Evolutionary conservation across 1,140 invertebrate genomes (phyloP).

Genomic region (Acromyrmex charruanus): DNA sequence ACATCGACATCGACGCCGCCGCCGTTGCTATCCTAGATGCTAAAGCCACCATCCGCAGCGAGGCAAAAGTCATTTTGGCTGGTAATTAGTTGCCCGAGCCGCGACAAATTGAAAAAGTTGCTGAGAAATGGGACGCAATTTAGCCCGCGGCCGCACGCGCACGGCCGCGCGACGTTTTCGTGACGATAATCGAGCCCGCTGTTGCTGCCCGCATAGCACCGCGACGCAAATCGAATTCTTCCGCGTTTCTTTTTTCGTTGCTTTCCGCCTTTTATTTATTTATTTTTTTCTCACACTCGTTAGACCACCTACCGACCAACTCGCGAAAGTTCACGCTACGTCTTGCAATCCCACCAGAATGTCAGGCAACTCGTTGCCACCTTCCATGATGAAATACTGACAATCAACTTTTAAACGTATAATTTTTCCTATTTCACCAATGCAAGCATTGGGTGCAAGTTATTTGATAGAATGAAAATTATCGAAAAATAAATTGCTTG

Average conservation of each 20-base stretch:
- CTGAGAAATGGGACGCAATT: slow-evolving; percentile 85
- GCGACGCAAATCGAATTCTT: slow-evolving; percentile 71
- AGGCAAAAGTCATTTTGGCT: slow-evolving; percentile 82
- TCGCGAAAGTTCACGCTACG: slow-evolving; percentile 55
- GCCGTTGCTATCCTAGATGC: slow-evolving; percentile 7
- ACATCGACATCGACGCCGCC: neutral
- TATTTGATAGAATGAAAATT: slow-evolving; percentile 9
- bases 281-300: slow-evolving; percentile 20
- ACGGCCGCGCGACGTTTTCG: slow-evolving; percentile 55
- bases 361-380: slow-evolving; percentile 18
- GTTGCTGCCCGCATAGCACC: slow-evolving; percentile 35
- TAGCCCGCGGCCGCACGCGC: slow-evolving; percentile 74
- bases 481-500: neutral
- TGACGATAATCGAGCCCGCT: slow-evolving; percentile 71
- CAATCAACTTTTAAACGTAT: slow-evolving; percentile 44
- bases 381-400: slow-evolving; percentile 42
- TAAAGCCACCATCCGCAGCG: slow-evolving; percentile 37
- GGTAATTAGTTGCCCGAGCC: slow-evolving; percentile 84
- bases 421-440: slow-evolving; percentile 12
- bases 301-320: slow-evolving; percentile 37
- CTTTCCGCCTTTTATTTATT: slow-evolving; percentile 23
- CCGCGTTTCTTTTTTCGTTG: slow-evolving; percentile 51
- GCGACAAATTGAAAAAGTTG: slow-evolving; percentile 85
- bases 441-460: neutral
- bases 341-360: slow-evolving; percentile 51